Conservation (phyloP, 2,888 invertebrate genomes). For the Melanostoma mellinum region DNA sequence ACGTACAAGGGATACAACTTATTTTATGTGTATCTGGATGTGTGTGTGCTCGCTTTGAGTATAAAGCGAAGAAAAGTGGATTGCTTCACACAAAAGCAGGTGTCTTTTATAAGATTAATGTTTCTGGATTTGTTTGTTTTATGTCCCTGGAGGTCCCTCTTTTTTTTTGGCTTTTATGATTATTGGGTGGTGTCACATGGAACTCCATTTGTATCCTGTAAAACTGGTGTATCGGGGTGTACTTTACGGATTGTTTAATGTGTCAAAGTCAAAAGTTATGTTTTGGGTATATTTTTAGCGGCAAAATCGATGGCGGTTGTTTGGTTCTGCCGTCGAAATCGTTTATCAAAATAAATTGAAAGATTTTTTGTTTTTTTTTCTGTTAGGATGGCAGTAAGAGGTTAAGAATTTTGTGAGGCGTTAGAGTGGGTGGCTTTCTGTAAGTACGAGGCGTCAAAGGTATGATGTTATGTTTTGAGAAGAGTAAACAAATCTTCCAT, state of each 20-base stretch:
- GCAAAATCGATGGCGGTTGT: slow-evolving; percentile 23
- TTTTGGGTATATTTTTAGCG: slow-evolving; percentile 10
- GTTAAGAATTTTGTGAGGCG: not conserved
- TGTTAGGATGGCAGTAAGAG: too few relatives aligned
- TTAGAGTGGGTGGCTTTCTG: not conserved
- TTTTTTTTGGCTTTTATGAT: slow-evolving; percentile 35
- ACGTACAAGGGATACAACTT: too few relatives aligned
- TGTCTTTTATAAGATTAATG: slow-evolving; percentile 69
- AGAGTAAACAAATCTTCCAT: too few relatives aligned
- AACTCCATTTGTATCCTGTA: slow-evolving; percentile 54
- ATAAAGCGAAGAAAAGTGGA: slow-evolving; percentile 42
- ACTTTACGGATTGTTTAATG: slow-evolving; percentile 42
- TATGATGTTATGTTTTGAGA: too few relatives aligned
- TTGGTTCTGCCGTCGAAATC: slow-evolving; percentile 30
- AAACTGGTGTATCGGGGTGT: slow-evolving; percentile 24
- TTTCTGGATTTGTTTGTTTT: slow-evolving; percentile 65
- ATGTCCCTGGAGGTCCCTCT: slow-evolving; percentile 36
- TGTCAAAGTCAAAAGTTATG: slow-evolving; percentile 38
- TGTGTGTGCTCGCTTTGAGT: not conserved
- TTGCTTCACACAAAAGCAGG: slow-evolving; percentile 67
- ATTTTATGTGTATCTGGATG: not conserved
- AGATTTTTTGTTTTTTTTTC: not conserved
- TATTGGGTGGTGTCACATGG: slow-evolving; percentile 26
- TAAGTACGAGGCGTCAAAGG: too few relatives aligned
- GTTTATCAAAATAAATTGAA: slow-evolving; percentile 43